Evolutionary conservation across 2,113 vertebrate species (phyloP).

Genomic region (Gracilinanus agilis): DNA sequence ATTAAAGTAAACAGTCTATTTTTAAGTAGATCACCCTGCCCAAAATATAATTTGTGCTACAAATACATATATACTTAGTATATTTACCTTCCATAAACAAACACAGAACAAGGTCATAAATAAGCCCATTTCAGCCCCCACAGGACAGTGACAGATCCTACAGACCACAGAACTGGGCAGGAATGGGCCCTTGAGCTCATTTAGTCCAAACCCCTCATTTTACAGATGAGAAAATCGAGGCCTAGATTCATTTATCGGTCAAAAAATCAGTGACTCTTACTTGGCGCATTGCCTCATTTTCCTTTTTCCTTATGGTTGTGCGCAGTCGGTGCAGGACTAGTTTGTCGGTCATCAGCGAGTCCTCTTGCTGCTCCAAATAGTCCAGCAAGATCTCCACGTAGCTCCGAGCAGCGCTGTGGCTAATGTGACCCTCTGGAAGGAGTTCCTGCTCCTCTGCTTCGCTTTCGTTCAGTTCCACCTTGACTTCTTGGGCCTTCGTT

Average conservation of each 20-base stretch:
- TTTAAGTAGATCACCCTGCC: background rate
- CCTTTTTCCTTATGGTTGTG: background rate
- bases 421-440: rapidly evolving
- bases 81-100: background rate
- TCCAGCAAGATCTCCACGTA: background rate
- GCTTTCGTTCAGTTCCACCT: background rate
- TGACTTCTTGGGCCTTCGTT: background rate
- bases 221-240: background rate
- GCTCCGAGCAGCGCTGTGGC: background rate
- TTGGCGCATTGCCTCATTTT: background rate
- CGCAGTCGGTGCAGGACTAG: background rate
- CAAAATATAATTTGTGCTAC: background rate
- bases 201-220: background rate
- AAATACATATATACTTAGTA: background rate
- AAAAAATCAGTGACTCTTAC: background rate
- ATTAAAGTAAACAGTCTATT: background rate
- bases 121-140: background rate
- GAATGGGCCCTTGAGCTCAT: background rate
- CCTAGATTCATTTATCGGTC: background rate
- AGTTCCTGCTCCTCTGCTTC: background rate
- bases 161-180: background rate
- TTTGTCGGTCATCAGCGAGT: background rate
- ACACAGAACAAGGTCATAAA: background rate
- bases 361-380: background rate
- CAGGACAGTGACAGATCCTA: background rate